Evolutionary conservation across 2,888 invertebrate genomes (phyloP).

Genomic region (Gymnocheta viridis): DNA sequence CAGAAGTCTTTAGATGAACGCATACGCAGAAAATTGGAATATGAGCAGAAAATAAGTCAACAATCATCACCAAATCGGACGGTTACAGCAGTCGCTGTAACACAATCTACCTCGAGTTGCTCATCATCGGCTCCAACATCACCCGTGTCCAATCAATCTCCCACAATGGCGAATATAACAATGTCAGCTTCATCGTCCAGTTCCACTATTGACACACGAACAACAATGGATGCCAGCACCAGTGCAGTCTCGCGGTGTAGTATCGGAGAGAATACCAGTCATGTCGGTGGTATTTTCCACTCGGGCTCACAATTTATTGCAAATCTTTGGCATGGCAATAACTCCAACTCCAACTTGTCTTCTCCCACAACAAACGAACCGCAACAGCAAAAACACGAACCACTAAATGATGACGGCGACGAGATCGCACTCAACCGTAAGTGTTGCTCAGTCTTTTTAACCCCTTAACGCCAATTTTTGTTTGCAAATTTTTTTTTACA

Average conservation of each 20-base stretch:
- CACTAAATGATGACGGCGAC: conserved; percentile 2
- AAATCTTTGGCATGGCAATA: conserved; percentile 84
- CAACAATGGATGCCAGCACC: background rate
- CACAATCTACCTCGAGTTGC: conserved; percentile 67
- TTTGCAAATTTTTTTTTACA: conserved; percentile 1
- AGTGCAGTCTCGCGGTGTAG: background rate
- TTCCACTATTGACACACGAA: conserved; percentile 1
- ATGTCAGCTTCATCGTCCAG: conserved; percentile 16
- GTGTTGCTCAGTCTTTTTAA: conserved; percentile 25
- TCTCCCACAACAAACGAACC: conserved; percentile 17
- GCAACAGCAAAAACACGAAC: background rate
- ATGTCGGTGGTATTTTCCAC: conserved; percentile 80
- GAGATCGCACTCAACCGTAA: conserved; percentile 37
- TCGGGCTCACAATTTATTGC: conserved; percentile 86
- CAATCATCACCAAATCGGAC: background rate
- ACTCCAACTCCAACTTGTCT: conserved; percentile 29
- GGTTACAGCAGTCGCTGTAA: background rate
- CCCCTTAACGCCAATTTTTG: background rate
- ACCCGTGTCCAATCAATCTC: conserved; percentile 70
- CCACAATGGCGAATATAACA: conserved; percentile 24
- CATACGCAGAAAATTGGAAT: conserved; percentile 74
- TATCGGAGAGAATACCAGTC: conserved; percentile 33
- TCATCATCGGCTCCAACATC: conserved; percentile 76
- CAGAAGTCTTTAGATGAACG: conserved; percentile 75
- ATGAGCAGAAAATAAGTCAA: conserved; percentile 70